Evolutionary conservation across 2,888 invertebrate genomes (phyloP), one percentile per base, ranked within the genome.

Genomic region (Linyphia triangularis): DNA sequence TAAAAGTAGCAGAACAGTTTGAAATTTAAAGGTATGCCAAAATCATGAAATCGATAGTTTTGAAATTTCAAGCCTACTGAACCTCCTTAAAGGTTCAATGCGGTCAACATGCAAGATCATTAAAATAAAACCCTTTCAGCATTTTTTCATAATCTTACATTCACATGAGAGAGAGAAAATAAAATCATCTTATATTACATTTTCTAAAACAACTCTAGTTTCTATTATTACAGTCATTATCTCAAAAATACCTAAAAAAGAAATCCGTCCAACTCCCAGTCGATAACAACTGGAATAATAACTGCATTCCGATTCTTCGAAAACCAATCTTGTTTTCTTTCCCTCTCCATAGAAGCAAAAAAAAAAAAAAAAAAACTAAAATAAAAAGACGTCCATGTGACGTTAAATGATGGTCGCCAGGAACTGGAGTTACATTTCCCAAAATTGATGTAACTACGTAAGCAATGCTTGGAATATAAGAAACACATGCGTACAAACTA

Each of bases 361-460:
- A n/a, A 33, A 61, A 33, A 33, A 33, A 10, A 22, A 28, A 28
- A 19, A 16, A n/a, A 33, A 26, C 30, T 19, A 30, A 33, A 7
- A 19, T n/a, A 75, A 77, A 77, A 77, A 37, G 26, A 77, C 26
- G 63, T 63, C 24, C 77, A 61, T 57, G 57, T 63, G 28, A 65
- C 77, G 33, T 26, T 77, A 63, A 63, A 77, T 72, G 63, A 65
- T 63, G 63, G 61, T 6, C 26, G 0, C 16, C 6, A 19, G 69
- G 2, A 69, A 69, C 67, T 9, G 6, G 33, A 28, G 40, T 37
- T 77, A 77, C 77, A 65, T 43, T 65, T 43, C 28, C 26, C 63
- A 40, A 61, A 77, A 77, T 77, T 61, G 77, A 77, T 73, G 59
- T 57, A 59, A 59, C 57, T 73, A 77, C 40, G 43, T 40, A 63